Evolutionary conservation across 2,797 vertebrate species (phyloP).

Genomic region (Silurus lanzhouensis): DNA sequence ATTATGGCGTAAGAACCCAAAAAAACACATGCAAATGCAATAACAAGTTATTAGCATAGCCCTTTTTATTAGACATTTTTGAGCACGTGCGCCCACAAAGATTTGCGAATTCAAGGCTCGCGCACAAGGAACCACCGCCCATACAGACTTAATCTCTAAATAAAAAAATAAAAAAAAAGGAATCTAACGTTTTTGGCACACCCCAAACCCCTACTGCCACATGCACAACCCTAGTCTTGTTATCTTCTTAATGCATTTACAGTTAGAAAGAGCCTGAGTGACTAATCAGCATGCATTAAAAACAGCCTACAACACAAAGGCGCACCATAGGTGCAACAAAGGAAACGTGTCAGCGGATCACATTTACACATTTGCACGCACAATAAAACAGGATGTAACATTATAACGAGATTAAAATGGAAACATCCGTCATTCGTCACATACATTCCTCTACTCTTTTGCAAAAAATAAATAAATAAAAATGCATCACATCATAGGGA

Average conservation of each 20-base stretch:
- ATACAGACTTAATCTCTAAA: slow-evolving; percentile 48
- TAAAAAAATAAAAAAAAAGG: neutral
- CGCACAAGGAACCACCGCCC: slow-evolving; percentile 72
- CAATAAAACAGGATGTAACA: neutral
- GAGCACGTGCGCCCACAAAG: slow-evolving; percentile 57
- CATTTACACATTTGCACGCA: neutral
- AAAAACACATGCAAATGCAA: neutral
- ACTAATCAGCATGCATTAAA: slow-evolving; percentile 43
- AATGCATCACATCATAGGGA: too few relatives aligned
- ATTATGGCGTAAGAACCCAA: slow-evolving; percentile 52
- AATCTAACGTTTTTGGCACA: slow-evolving; percentile 38
- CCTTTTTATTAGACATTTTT: neutral
- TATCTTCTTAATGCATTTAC: neutral
- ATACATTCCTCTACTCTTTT: neutral
- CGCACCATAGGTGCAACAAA: slow-evolving; percentile 63
- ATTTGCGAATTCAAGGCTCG: slow-evolving; percentile 46
- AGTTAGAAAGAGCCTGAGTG: neutral
- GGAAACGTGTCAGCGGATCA: slow-evolving; percentile 42
- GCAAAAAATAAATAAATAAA: too few relatives aligned
- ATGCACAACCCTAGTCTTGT: neutral
- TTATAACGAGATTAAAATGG: neutral
- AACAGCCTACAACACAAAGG: slow-evolving; percentile 43
- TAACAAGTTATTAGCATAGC: neutral
- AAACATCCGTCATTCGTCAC: neutral
- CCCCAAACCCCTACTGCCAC: neutral